Evolutionary conservation across 2,113 vertebrate species (phyloP).

Genomic region (Xyliphius kryptos): DNA sequence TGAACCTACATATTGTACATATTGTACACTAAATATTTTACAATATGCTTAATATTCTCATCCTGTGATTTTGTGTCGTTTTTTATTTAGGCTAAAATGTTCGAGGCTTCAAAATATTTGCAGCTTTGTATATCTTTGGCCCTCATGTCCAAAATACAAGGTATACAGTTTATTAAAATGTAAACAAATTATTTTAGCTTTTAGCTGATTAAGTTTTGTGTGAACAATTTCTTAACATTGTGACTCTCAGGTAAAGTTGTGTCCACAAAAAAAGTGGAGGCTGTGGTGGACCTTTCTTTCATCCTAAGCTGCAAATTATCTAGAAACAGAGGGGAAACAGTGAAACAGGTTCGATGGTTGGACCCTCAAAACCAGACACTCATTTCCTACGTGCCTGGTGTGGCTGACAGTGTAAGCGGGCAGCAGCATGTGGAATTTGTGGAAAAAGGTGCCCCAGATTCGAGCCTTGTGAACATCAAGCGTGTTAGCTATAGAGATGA

Average conservation of each 20-base stretch:
- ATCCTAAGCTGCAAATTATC: constrained; percentile 59
- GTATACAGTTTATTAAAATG: constrained; percentile 18
- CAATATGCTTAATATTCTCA: background rate
- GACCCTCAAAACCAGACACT: constrained; percentile 62
- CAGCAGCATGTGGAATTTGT: constrained; percentile 62
- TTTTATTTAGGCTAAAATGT: constrained; percentile 50
- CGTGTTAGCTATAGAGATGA: constrained; percentile 64
- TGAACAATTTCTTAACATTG: background rate
- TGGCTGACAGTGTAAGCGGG: constrained; percentile 56
- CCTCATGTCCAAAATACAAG: constrained; percentile 52
- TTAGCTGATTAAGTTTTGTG: too few species aligned
- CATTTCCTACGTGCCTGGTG: constrained; percentile 53
- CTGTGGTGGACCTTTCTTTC: constrained; percentile 58
- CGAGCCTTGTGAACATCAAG: constrained; percentile 58
- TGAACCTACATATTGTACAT: too few species aligned
- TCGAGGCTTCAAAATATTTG: constrained; percentile 46
- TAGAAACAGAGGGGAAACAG: constrained; percentile 46
- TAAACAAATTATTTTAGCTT: too few species aligned
- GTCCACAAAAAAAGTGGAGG: constrained; percentile 48
- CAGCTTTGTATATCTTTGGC: constrained; percentile 55
- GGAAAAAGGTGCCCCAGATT: constrained; percentile 46
- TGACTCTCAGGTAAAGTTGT: constrained; percentile 58
- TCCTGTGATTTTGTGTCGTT: background rate
- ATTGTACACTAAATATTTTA: background rate
- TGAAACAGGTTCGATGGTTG: constrained; percentile 62